Evolutionary conservation across 2,797 vertebrate genomes (phyloP).

Genomic region (Tapirus indicus): DNA sequence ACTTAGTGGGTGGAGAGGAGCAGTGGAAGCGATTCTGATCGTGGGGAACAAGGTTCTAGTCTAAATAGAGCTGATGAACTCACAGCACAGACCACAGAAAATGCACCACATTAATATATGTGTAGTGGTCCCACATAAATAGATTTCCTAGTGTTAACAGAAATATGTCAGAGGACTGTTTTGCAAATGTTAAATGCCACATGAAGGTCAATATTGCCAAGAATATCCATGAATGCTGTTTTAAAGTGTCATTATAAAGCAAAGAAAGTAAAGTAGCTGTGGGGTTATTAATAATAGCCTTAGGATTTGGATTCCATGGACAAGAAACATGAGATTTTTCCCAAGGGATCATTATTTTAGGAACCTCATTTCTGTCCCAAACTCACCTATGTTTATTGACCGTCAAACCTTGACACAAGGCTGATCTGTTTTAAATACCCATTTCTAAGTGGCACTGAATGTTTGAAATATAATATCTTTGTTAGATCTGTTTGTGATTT

Average conservation of each 20-base stretch:
- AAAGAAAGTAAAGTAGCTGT: constrained; percentile 16
- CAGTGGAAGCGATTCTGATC: neutral
- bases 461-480: constrained; percentile 50
- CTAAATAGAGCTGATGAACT: constrained; percentile 9
- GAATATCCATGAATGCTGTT: constrained; percentile 48
- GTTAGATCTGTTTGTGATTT: constrained; percentile 73
- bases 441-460: neutral
- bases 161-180: constrained; percentile 42
- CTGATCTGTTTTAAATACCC: constrained; percentile 32
- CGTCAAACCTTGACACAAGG: neutral
- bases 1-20: neutral
- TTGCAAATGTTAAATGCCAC: constrained; percentile 57
- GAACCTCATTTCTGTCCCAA: constrained; percentile 54
- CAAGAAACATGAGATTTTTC: neutral
- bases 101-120: neutral
- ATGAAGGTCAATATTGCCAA: constrained; percentile 52
- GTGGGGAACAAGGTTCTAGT: neutral
- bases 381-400: constrained; percentile 40
- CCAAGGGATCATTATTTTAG: constrained; percentile 26
- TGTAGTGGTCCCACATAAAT: constrained; percentile 21
- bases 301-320: neutral
- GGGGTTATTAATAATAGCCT: neutral
- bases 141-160: constrained; percentile 33
- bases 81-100: neutral
- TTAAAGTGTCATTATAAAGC: constrained; percentile 46